Evolutionary conservation across 2,113 vertebrate genomes (phyloP), one percentile per base, ranked within the genome.

Genomic region (Chamaea fasciata): DNA sequence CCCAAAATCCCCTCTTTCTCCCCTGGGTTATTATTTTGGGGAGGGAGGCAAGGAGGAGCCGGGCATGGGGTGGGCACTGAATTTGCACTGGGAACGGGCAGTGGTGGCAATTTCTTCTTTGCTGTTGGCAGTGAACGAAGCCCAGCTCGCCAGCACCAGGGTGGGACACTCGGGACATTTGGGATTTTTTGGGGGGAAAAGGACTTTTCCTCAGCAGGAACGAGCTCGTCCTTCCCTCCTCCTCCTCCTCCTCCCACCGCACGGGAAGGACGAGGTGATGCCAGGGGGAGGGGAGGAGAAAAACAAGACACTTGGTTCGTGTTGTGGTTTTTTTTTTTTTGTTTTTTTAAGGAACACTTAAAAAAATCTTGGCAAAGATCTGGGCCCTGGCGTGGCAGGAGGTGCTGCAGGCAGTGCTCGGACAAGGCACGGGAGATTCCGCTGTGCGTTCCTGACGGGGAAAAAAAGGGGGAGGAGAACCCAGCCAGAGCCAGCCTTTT

Each of bases 361-460:
- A 39, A 56, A 59, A 27, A 35, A 67, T 81, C 90, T 94, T 52
- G 83, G 97, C 83, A 35, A 96, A 84, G 95, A 56, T 82, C 75
- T 87, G 83, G 91, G 47, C 94, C 95, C 95, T 69, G 18, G 53
- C 30, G 83, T 96, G 93, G 96, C 94, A 91, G 95, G 89, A 28
- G 73, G 94, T 90, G 90, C 97, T 96, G 81, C 94, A 95, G 97
- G 97, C 97, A 98, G 96, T 96, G 97, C 95, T 96, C 14, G 62
- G 92, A 97, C 79, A 98, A 97, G 98, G 97, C 97, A 97, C 97
- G 73, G 94, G 97, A 92, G 86, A 95, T 68, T 60, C 94, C 85
- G 42, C 93, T 87, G 95, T 91, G 97, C 87, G 49, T 95, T 96
- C 92, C 77, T 78, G 33, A 39, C 37, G 70, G 83, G 82, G 37